Conservation (phyloP, 2,797 vertebrate genomes). For the Tamandua tetradactyla region DNA sequence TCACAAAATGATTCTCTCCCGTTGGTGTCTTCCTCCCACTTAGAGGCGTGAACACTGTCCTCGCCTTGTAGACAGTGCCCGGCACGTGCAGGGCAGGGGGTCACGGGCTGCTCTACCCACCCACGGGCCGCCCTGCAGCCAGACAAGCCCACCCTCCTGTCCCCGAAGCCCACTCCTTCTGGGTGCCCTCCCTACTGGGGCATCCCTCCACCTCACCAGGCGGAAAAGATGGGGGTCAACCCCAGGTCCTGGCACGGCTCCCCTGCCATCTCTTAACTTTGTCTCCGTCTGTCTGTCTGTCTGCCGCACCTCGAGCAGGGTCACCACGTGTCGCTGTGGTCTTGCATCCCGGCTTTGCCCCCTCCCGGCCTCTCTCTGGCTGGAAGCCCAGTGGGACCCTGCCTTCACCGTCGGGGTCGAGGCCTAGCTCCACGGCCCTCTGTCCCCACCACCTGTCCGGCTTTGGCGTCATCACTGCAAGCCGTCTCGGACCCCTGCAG, state of each 20-base stretch:
- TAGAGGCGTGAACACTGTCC: no score
- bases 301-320: not conserved
- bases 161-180: no score
- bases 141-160: not conserved
- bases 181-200: not conserved
- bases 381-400: not conserved
- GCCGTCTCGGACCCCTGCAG: not conserved
- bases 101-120: no score
- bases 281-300: no score
- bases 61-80: no score
- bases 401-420: not conserved
- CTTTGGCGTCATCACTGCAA: not conserved
- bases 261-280: no score
- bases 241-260: no score
- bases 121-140: no score
- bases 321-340: not conserved
- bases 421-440: not conserved
- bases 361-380: rapidly evolving
- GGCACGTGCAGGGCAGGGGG: no score
- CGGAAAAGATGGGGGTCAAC: no score
- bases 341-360: not conserved
- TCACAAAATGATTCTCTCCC: not conserved
- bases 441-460: not conserved
- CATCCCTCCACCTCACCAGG: not conserved
- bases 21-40: no score